These are phyloP conservation scores for Dryomyza anilis DNA, from an alignment of 2,888 invertebrate genomes.

Conservation along the genomic window DNA sequence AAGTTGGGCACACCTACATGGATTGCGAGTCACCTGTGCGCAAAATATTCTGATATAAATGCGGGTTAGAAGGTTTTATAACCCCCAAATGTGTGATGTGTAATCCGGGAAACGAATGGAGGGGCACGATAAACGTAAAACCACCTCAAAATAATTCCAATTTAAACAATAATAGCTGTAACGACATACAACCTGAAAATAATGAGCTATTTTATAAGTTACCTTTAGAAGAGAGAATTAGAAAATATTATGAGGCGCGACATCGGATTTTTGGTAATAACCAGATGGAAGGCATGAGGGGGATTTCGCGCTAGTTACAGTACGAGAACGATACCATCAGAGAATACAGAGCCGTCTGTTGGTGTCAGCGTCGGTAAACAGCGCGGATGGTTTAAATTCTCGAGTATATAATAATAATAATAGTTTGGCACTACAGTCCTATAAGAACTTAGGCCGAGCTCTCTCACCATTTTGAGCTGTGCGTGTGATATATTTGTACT, in stretches of 20 bases:
- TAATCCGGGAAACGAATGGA: background rate
- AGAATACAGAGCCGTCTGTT: background rate
- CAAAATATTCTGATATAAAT: constrained; percentile 15
- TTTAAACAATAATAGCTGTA: background rate
- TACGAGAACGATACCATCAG: background rate
- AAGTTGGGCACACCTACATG: background rate
- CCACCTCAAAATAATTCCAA: background rate
- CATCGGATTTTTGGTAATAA: background rate
- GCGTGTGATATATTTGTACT: too few relatives aligned
- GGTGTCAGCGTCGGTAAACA: background rate
- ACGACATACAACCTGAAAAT: background rate
- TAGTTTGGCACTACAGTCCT: too few relatives aligned
- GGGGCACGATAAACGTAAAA: background rate
- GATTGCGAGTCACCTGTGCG: background rate
- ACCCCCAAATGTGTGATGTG: constrained; percentile 13
- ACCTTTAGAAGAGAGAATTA: background rate
- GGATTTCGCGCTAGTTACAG: background rate
- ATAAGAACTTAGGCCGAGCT: too few relatives aligned
- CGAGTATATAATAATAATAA: too few relatives aligned
- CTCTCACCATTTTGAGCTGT: too few relatives aligned
- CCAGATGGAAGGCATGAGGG: background rate
- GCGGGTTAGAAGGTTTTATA: background rate
- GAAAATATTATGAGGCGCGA: background rate
- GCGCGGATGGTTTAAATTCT: background rate
- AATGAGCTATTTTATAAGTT: too few relatives aligned